phyloP scores from a whole-genome alignment of 2,888 invertebrate species.

The Pachliopta kotzebuea region DNA sequence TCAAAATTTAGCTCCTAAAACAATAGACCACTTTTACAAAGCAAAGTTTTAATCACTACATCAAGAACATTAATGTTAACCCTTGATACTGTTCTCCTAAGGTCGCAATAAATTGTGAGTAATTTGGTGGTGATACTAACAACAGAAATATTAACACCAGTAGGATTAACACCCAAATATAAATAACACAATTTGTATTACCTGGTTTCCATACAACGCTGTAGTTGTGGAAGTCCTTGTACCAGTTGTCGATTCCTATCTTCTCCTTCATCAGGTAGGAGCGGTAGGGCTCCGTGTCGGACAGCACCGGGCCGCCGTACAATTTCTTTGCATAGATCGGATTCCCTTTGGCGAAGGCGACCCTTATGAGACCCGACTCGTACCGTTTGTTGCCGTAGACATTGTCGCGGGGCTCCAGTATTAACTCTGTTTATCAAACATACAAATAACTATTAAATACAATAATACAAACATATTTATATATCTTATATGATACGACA shows the following conservation, averaged over 20 bases:
- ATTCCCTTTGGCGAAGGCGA: slow-evolving; percentile 87
- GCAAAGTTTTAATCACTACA: no score
- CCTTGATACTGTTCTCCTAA: no score
- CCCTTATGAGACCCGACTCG: slow-evolving; percentile 86
- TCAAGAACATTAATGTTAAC: no score
- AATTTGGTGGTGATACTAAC: no score
- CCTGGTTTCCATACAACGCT: slow-evolving; percentile 84
- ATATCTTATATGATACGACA: no score
- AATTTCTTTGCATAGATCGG: slow-evolving; percentile 56
- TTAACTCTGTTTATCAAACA: slow-evolving; percentile 74
- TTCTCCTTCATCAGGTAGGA: slow-evolving; percentile 55
- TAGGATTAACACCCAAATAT: no score
- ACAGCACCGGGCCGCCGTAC: slow-evolving; percentile 61
- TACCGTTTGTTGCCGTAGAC: slow-evolving; percentile 82
- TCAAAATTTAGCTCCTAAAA: no score
- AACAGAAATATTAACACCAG: no score
- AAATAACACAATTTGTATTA: slow-evolving; percentile 34
- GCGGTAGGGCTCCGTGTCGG: slow-evolving; percentile 69
- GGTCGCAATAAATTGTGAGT: no score
- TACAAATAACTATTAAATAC: no score
- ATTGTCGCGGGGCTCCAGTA: slow-evolving; percentile 83
- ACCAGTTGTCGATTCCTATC: slow-evolving; percentile 73
- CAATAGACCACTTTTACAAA: no score
- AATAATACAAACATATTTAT: no score
- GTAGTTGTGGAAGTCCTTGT: slow-evolving; percentile 84